These are phyloP conservation scores for Pardalotus punctatus DNA, from an alignment of 2,113 vertebrate genomes.

Conservation along the genomic window DNA sequence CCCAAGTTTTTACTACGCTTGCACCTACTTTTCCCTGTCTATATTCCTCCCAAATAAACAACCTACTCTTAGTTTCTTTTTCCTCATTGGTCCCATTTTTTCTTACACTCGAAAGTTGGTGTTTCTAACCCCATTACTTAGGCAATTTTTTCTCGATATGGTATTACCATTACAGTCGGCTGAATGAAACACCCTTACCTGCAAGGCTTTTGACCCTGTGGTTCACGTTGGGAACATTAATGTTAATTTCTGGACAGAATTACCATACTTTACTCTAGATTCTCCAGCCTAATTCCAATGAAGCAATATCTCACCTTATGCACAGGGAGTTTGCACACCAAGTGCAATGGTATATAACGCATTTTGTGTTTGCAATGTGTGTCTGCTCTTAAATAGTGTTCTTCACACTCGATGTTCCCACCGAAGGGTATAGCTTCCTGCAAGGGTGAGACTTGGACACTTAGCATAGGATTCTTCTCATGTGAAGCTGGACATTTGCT, in stretches of 20 bases:
- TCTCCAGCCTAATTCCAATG: not conserved
- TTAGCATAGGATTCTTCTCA: not conserved
- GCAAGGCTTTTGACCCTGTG: not conserved
- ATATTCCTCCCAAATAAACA: not conserved
- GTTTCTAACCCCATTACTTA: not conserved
- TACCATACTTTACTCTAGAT: not conserved
- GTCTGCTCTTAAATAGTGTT: not conserved
- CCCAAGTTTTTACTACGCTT: not conserved
- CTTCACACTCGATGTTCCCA: not conserved
- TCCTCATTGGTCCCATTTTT: not conserved
- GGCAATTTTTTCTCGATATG: not conserved
- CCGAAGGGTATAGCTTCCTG: not conserved
- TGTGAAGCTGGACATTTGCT: not conserved
- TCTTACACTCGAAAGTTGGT: not conserved
- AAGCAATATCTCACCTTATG: not conserved
- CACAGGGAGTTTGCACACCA: not conserved
- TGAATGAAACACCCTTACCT: not conserved
- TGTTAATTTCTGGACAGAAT: not conserved
- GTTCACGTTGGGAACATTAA: not conserved
- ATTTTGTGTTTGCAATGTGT: not conserved
- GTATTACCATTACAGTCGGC: not conserved
- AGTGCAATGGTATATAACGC: not conserved
- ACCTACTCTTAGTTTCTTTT: not conserved
- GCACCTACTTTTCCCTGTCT: not conserved
- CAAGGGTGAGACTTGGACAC: not conserved